Evolutionary conservation across 2,797 vertebrate species (phyloP), one percentile per base, ranked within the genome.

Genomic region (Sandelia bainsii): DNA sequence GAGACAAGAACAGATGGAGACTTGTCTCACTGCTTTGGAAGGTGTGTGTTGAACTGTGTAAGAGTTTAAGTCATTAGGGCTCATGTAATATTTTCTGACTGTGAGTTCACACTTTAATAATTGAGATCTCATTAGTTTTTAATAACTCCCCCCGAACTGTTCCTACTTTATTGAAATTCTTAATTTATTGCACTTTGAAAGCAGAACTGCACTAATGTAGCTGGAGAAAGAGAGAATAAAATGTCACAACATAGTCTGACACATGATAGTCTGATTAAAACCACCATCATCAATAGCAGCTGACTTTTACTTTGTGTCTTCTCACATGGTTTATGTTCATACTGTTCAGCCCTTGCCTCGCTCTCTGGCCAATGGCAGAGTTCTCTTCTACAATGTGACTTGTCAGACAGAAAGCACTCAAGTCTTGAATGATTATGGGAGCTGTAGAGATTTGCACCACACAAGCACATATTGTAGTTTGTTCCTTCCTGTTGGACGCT

Each of bases 21-120:
- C 70, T 19, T 0, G 10, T 92, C 34, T 79, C 74, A 1, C 86
- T 95, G 44, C 82, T 93, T 22, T 95, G 93, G 94, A 93, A 94
- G 91, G 93, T 27, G 75, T 20, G 22, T 23, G n/a, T 53, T 40
- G 40, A 57, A 23, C 16, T 42, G 20, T 53, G 10, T 40, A 32
- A 59, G 39, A 45, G 17, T 64, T 29, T 77, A 66, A 62, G 7
- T 62, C 57, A 57, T 39, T 7, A 3, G 2, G 7, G 20, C 8
- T 37, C 1, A 8, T 39, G 0, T 53, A 66, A 56, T 51, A 10
- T 27, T 66, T 72, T 52, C 42, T 48, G 17, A 42, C 13, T n/a
- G 23, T 67, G 40, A 25, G 11, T 69, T 56, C 37, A 29, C 27
- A 5, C 11, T 70, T 71, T 75, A 77, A 88, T 80, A 64, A 45